Conservation (phyloP, 2,113 vertebrate genomes). For the Chaetorhynchus papuensis region DNA sequence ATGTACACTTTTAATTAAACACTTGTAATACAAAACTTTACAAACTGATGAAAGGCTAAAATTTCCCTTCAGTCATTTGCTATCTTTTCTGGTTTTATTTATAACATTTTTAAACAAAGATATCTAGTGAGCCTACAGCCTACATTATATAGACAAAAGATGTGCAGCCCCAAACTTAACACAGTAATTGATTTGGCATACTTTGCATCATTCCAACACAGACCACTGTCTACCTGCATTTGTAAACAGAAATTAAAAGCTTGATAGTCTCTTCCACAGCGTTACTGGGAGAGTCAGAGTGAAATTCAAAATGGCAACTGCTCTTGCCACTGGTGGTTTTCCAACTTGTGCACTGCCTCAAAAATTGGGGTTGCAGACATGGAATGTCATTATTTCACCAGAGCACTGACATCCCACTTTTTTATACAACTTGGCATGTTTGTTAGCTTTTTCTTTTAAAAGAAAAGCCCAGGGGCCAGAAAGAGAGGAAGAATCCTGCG, state of each 20-base stretch:
- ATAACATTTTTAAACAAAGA: background rate
- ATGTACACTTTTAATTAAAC: background rate
- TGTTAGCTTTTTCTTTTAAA: slow-evolving; percentile 60
- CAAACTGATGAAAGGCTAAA: background rate
- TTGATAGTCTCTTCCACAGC: background rate
- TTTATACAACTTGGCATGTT: slow-evolving; percentile 68
- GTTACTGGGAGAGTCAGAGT: background rate
- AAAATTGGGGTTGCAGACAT: slow-evolving; percentile 22
- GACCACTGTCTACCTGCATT: slow-evolving; percentile 62
- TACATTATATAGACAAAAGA: background rate
- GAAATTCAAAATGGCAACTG: slow-evolving; percentile 72
- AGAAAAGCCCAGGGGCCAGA: slow-evolving; percentile 62
- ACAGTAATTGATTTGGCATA: slow-evolving; percentile 12
- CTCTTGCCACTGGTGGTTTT: slow-evolving; percentile 78
- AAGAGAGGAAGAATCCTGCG: background rate
- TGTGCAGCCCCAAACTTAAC: background rate
- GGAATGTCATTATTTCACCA: slow-evolving; percentile 27
- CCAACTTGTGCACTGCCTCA: slow-evolving; percentile 39
- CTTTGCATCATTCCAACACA: background rate
- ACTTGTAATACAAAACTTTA: background rate
- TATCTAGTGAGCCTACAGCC: background rate
- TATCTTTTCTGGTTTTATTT: background rate
- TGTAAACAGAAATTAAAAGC: slow-evolving; percentile 38
- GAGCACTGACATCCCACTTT: slow-evolving; percentile 37
- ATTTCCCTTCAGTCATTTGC: background rate